Base-by-base conservation (phyloP, 2,113 vertebrate genomes). In the Lepus europaeus region DNA sequence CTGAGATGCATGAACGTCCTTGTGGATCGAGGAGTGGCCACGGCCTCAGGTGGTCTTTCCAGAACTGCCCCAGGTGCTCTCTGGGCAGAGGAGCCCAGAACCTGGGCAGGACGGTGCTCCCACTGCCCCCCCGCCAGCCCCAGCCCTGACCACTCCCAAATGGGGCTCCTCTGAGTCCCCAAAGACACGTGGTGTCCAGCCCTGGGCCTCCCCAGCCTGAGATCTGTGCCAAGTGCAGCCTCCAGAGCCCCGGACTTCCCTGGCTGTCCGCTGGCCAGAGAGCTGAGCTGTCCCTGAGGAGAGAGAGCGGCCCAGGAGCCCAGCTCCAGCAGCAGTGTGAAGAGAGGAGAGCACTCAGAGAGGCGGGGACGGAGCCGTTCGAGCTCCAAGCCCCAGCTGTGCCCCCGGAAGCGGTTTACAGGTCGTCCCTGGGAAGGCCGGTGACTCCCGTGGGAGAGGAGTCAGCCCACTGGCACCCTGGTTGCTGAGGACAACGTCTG, bases 101-200 rank as follows among this genome's bases (percentile, higher is more conserved):
- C 13, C 13, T 1, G 1, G 4, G 12, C 33, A 36, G 64, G 45
- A 16, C 36, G 17, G 3, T 8, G 0, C 19, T 23, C 61, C 17
- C 2, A 0, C n/a, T 12, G 27, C n/a, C 92, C 19, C 12, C 29
- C 51, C 20, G 2, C 20, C 1, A 17, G 53, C 61, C 66, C 23
- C 66, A 31, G 11, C n/a, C 9, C 17, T 20, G 12, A 22, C 45
- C 5, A 0, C 69, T 23, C 66, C 36, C 36, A 61, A 53, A 3
- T 0, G 0, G 56, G 31, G 20, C 53, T 45, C 45, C 20, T 8
- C 78, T 51, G 33, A 1, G 61, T 19, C 56, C 78, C 20, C 3
- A 31, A 66, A 45, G 70, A 29, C 27, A 22, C 0, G 0, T 1
- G 12, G 6, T 0, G 0, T 5, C 49, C 61, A 73, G 20, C 2